Base-by-base conservation (phyloP, 2,888 invertebrate species). In the Dolichopus griseipennis region DNA sequence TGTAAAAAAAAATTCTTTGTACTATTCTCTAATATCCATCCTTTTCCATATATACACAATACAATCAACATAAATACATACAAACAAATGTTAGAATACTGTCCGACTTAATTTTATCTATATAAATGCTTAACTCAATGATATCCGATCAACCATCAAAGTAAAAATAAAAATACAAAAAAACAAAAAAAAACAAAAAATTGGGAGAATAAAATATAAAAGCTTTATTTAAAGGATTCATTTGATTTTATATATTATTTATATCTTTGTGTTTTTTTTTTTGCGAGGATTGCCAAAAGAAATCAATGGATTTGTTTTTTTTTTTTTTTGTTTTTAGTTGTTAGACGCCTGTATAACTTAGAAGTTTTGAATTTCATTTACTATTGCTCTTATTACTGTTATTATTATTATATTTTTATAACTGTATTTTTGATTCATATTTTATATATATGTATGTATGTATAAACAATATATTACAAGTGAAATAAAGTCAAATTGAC, bases 51-150 rank as follows among this genome's bases (percentile, higher is more conserved):
- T 52, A 52, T 52, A 52, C 18, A 52, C 43, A 43, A 43, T 3
- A 43, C 3, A 43, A 43, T 34, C 34, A 37, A 2, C 37, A 8
- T 37, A 27, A n/a, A n/a, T 27, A 1, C 18, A 12, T 52, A 52
- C 52, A 37, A 4, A 8, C 12, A 37, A 37, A 37, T 10, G 4
- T 1, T 37, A 37, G 37, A 52, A 52, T 52, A 41, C 41, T 52
- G 52, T 52, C 52, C 52, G n/a, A 15, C 52, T 52, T 52, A 52
- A 52, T 52, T 52, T 52, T 52, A n/a, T 52, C 52, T 52, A 52
- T 43, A 43, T 18, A 52, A 52, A 52, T 52, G 12, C 52, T 52
- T 9, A 18, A 12, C 52, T 52, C 52, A 52, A 52, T 52, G 52
- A 18, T 52, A 52, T 52, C 52, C 52, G 52, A 52, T 18, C n/a